Percentiles rank a stretch among this genome's conserved stretches.
Evolutionary conservation across 1,140 invertebrate species (phyloP).

Genomic region (Achatina immaculata): DNA sequence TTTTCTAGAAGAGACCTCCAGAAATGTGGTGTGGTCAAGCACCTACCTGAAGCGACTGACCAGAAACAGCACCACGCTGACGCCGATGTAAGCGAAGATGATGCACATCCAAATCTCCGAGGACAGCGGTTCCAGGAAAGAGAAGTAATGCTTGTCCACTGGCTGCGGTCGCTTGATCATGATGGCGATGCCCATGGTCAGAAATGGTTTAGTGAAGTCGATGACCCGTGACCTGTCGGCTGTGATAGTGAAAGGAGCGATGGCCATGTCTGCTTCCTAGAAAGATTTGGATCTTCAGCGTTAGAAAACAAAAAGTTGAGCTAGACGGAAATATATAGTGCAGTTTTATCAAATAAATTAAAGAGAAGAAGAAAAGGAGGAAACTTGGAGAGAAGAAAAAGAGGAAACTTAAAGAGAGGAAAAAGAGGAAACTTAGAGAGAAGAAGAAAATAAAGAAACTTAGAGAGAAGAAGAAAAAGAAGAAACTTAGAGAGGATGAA

Average conservation of each 20-base stretch:
- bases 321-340: too few relatives aligned
- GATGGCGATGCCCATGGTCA: slow-evolving; percentile 71
- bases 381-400: too few relatives aligned
- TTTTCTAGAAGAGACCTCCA: too few relatives aligned
- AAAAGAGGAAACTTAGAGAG: too few relatives aligned
- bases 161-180: slow-evolving; percentile 97
- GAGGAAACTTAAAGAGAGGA: too few relatives aligned
- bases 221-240: slow-evolving; percentile 66
- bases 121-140: slow-evolving; percentile 96
- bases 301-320: too few relatives aligned
- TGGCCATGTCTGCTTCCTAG: slow-evolving; percentile 69
- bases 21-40: too few relatives aligned
- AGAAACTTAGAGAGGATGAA: too few relatives aligned
- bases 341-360: too few relatives aligned
- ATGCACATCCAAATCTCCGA: slow-evolving; percentile 99
- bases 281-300: slow-evolving; percentile 1
- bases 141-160: slow-evolving; percentile 90
- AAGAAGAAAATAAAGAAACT: too few relatives aligned
- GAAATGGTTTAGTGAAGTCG: slow-evolving; percentile 71
- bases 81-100: slow-evolving; percentile 80
- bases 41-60: slow-evolving; percentile 85
- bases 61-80: slow-evolving; percentile 94
- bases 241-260: slow-evolving; percentile 69
- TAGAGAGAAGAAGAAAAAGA: too few relatives aligned
- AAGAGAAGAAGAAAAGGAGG: too few relatives aligned